phyloP scores from a whole-genome alignment of 2,113 vertebrate genomes.

The Bubalus kerabau region DNA sequence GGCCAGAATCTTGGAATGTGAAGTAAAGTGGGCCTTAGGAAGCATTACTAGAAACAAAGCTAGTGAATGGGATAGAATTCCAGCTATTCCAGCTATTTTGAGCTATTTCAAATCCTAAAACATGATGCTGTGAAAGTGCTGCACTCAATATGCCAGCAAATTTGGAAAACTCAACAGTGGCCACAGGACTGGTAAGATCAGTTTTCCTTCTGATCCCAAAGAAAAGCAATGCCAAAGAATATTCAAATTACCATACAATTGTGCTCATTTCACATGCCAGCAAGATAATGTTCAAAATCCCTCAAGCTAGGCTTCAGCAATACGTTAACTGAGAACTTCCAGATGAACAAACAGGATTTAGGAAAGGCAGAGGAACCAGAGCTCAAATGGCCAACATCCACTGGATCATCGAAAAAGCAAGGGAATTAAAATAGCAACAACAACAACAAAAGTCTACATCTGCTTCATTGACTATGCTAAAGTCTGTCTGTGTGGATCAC shows the following conservation, averaged over 20 bases:
- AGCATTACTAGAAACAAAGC: neutral
- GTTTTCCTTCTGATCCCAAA: neutral
- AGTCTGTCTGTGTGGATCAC: neutral
- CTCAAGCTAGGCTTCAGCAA: neutral
- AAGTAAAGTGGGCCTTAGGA: neutral
- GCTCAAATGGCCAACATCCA: neutral
- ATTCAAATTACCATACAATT: neutral
- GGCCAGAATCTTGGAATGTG: neutral
- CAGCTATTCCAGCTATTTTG: neutral
- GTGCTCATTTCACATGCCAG: neutral
- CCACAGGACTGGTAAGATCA: neutral
- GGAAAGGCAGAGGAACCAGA: neutral
- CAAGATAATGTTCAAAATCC: neutral
- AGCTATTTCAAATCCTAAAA: neutral
- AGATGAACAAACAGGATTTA: neutral
- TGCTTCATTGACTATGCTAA: neutral
- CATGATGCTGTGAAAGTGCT: neutral
- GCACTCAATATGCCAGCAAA: neutral
- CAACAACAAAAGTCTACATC: neutral
- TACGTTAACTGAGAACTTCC: neutral
- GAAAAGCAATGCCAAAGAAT: neutral
- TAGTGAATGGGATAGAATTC: neutral
- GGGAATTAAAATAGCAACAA: neutral
- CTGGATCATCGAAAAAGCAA: neutral
- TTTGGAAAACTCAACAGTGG: neutral